Base-by-base conservation (phyloP, 2,797 vertebrate species). In the Siniperca scherzeri region DNA sequence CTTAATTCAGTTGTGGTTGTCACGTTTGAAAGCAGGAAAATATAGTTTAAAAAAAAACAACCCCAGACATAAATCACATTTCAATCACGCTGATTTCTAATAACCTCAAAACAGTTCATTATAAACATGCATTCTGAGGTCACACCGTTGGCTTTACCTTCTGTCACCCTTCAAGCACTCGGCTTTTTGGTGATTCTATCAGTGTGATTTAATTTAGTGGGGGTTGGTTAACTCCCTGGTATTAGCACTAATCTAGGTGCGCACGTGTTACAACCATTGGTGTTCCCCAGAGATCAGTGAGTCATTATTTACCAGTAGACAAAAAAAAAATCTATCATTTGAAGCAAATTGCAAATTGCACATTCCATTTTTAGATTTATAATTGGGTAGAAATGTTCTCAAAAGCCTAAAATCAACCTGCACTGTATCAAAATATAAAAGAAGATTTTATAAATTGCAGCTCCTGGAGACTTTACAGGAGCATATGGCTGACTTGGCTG, bases 241-340 rank as follows among this genome's bases (percentile, higher is more conserved):
- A 94, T 92, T 88, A 95, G 74, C 84, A 27, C 77, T 96, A 95
- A 96, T 95, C 95, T 93, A 69, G 82, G 82, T 70, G 81, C 42
- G 81, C 92, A 75, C 86, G 88, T 94, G 94, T 93, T 89, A 88
- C 88, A 92, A 92, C 83, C 86, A 88, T 11, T 27, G 80, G 79
- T 81, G 69, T 76, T 86, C 55, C 74, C 83, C 84, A 80, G 73
- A 91, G 85, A 91, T 90, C 89, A 84, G 71, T n/a, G 74, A 89
- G 50, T 86, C 73, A 76, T 40, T 87, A 82, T 75, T 86, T 79
- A 83, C 59, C 48, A 44, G 42, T 2, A 50, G 16, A 40, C 38
- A 50, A 75, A 55, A 42, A 40, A 46, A 38, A 2, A n/a, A 59
- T 22, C 22, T 25, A 25, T 17, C 10, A 46, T 27, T 66, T 46